phyloP scores from a whole-genome alignment of 2,113 vertebrate genomes.

The Bolborhynchus lineola region DNA sequence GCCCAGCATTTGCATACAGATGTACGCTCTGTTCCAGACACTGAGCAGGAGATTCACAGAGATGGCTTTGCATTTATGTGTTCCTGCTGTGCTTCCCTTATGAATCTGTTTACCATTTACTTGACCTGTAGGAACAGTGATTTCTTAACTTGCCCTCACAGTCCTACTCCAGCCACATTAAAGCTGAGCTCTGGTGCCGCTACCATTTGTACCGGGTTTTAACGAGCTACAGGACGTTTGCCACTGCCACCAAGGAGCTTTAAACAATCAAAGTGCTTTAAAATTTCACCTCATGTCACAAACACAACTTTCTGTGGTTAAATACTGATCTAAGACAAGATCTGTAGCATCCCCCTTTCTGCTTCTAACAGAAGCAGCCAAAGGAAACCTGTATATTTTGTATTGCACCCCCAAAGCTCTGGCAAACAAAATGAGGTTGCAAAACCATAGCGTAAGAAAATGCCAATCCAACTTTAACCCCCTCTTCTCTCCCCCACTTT shows the following conservation, averaged over 20 bases:
- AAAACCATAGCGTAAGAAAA: background rate
- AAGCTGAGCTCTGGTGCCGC: background rate
- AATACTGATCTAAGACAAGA: background rate
- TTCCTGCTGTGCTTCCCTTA: background rate
- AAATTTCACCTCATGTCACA: slow-evolving; percentile 30
- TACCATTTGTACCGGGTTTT: background rate
- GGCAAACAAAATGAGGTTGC: background rate
- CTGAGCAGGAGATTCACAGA: background rate
- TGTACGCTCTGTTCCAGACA: background rate
- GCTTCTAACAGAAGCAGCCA: background rate
- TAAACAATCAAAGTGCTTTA: slow-evolving; percentile 19
- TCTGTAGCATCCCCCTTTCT: background rate
- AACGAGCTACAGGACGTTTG: slow-evolving; percentile 15
- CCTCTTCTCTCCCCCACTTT: background rate
- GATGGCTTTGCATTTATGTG: background rate
- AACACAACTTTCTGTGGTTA: background rate
- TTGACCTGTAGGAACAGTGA: background rate
- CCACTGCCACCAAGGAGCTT: slow-evolving; percentile 37
- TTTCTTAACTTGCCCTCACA: background rate
- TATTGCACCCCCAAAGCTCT: background rate
- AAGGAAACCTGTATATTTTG: background rate
- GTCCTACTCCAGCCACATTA: background rate
- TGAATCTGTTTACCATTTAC: background rate
- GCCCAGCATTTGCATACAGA: slow-evolving; percentile 33
- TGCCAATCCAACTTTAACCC: background rate